These are phyloP conservation scores for Bolinopsis microptera DNA, from an alignment of 37 sponge, comb jelly and placozoan species.

Conservation along the genomic window DNA sequence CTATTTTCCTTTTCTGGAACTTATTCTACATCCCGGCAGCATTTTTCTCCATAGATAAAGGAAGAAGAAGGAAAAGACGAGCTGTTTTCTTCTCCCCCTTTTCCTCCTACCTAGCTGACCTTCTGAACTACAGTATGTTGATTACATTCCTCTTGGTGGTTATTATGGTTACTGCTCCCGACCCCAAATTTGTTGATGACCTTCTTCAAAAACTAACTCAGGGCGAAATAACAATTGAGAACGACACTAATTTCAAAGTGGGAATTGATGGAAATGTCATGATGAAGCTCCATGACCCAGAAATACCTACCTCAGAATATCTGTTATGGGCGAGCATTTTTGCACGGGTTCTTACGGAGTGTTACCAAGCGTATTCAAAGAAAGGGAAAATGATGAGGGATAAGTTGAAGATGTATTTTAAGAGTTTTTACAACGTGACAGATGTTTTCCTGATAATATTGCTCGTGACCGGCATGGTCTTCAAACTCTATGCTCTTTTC, in stretches of 20 bases:
- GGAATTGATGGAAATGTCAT: not conserved
- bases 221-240: not conserved
- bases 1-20: not conserved
- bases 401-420: not conserved
- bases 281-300: not conserved
- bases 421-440: not conserved
- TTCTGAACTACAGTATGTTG: not conserved
- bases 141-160: not conserved
- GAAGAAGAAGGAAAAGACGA: not conserved
- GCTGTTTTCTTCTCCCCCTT: slow-evolving; percentile 2
- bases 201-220: not conserved
- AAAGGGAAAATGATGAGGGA: not conserved
- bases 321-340: not conserved
- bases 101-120: not conserved
- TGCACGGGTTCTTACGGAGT: not conserved
- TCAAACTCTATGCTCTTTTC: not conserved
- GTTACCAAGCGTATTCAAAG: not conserved
- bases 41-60: not conserved
- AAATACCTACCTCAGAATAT: not conserved
- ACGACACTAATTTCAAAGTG: not conserved
- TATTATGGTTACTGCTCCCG: not conserved
- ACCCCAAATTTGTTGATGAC: not conserved
- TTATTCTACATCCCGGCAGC: not conserved
- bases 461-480: not conserved
- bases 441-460: not conserved